phyloP scores from a whole-genome alignment of 2,113 vertebrate species.

The Carollia perspicillata region DNA sequence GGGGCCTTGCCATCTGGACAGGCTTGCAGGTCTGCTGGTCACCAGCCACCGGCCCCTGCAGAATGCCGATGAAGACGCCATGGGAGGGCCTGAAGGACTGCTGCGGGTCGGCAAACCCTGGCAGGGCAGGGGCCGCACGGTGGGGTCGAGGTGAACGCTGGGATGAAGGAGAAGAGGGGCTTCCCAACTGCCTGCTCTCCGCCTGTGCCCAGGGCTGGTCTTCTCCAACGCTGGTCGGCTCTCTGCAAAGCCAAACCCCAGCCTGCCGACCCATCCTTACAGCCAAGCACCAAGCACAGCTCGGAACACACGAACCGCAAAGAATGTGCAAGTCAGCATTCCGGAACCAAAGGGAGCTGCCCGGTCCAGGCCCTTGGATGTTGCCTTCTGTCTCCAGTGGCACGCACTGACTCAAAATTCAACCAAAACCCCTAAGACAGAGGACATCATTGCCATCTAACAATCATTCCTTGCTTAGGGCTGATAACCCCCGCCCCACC shows the following conservation, averaged over 20 bases:
- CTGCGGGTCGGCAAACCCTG: neutral
- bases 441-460: rapidly evolving
- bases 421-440: neutral
- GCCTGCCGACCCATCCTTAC: neutral
- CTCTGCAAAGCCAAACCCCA: neutral
- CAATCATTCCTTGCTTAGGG: neutral
- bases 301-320: neutral
- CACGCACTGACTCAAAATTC: neutral
- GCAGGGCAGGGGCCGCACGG: neutral
- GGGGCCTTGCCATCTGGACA: neutral
- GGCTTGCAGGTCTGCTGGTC: neutral
- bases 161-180: neutral
- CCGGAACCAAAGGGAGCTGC: neutral
- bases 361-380: neutral
- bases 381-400: neutral
- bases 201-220: neutral
- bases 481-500: neutral
- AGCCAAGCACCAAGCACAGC: neutral
- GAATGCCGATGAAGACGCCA: neutral
- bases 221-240: neutral
- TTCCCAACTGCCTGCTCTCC: neutral
- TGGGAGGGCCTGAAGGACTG: neutral
- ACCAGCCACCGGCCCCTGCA: neutral
- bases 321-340: neutral
- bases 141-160: neutral